These are phyloP conservation scores for Halotydeus destructor DNA, from an alignment of 1,140 invertebrate species.

Conservation along the genomic window DNA sequence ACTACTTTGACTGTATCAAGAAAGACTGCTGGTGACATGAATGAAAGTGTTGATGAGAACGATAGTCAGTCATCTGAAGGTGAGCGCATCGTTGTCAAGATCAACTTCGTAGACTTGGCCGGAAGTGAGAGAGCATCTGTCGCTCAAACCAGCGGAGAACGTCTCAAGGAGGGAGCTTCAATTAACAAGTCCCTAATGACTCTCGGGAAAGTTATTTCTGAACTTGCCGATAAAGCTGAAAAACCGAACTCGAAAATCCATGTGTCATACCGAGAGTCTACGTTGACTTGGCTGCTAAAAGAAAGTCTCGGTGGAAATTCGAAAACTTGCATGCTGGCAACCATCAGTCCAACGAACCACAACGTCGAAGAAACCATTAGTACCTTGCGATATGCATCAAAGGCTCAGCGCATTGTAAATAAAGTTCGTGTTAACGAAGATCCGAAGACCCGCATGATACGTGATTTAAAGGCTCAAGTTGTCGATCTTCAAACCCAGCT, in stretches of 20 bases:
- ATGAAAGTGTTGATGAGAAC: conserved; percentile 4
- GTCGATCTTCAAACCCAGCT: conserved; percentile 1
- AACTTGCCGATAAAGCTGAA: conserved; percentile 69
- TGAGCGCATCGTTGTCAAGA: no score
- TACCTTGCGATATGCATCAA: conserved; percentile 60
- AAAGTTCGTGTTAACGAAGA: conserved; percentile 97
- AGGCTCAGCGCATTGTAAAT: conserved; percentile 94
- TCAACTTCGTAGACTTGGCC: conserved; percentile 89
- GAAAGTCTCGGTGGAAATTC: conserved; percentile 96
- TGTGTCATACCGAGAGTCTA: conserved; percentile 93
- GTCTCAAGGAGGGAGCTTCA: conserved; percentile 84
- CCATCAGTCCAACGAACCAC: conserved; percentile 85
- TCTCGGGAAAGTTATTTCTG: conserved; percentile 89
- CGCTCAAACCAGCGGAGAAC: conserved; percentile 74
- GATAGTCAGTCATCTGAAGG: conserved; percentile 26
- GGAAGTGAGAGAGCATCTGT: conserved; percentile 73
- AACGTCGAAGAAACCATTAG: conserved; percentile 98
- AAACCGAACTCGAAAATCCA: conserved; percentile 20
- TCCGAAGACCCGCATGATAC: conserved; percentile 89
- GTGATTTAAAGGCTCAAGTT: conserved; percentile 84
- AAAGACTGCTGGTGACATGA: conserved; percentile 26
- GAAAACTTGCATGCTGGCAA: conserved; percentile 96
- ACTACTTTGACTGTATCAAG: conserved; percentile 27
- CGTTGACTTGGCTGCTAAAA: conserved; percentile 92
- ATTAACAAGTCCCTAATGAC: conserved; percentile 96